Base-by-base conservation (phyloP, 2,888 invertebrate species). In the Saturnia pavonia region DNA sequence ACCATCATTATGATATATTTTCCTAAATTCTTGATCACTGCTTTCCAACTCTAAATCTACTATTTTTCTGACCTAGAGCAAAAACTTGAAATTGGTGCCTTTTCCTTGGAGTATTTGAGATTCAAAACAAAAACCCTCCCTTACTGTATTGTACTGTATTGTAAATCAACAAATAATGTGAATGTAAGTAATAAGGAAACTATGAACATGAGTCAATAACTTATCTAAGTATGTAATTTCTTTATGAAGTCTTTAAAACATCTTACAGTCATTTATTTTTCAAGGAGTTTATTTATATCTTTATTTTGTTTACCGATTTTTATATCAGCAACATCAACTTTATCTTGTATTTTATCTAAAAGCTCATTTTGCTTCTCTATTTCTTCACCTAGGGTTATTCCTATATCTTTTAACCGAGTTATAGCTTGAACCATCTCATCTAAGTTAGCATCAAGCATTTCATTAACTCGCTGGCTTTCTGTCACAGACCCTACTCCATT, bases 321-420 rank as follows among this genome's bases (percentile, higher is more conserved):
- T 60, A 96, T 94, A 86, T 98, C 98, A 42, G 98, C 97, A 75
- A 94, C 95, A 83, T 98, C 98, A 11, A 97, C 96, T 92, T 98
- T 98, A 77, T 96, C 95, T 48, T 96, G 96, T 84, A 99, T 97
- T 77, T 95, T 96, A 78, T 97, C 98, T 73, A 99, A 95, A 75
- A 99, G 94, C 82, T 97, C 96, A 89, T 98, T 99, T 86, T 99
- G 99, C 9, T 96, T 95, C 79, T 97, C 97, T 75, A 99, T 97
- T 92, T 99, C 99, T 67, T 96, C 95, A 1, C 97, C 97, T 70
- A 99, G 93, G 75, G 97, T 98, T 51, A 95, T 91, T 1, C 99
- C 99, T 48, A 99, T 92, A 7, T 96, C 96, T 94, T 98, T 98
- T 16, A 99, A 94, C 79, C 97, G 95, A 6, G 96, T 95, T 79